Conservation (phyloP, 2,888 invertebrate species). For the Epiblema foenella region DNA sequence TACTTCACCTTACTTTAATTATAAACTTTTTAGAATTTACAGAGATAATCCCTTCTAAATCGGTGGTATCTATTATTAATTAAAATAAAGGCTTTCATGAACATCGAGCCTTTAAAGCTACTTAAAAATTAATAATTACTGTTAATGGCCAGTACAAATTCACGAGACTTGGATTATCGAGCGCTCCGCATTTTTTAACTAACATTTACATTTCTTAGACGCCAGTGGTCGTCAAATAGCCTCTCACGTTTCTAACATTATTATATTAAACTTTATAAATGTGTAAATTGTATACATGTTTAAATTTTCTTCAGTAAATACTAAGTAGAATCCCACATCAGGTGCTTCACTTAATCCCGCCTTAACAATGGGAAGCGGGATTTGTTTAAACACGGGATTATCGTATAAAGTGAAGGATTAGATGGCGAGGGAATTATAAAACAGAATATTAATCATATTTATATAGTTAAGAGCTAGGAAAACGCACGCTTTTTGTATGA, state of each 20-base stretch:
- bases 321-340: slow-evolving; percentile 18
- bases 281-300: background rate
- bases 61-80: background rate
- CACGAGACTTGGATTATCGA: background rate
- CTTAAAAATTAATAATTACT: background rate
- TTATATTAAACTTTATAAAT: background rate
- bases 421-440: slow-evolving; percentile 10
- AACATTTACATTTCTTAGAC: background rate
- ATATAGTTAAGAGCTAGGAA: background rate
- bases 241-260: background rate
- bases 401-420: slow-evolving; percentile 28
- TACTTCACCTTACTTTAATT: slow-evolving; percentile 23
- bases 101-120: too few relatives aligned
- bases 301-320: background rate
- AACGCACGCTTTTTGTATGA: background rate
- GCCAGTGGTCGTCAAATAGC: background rate
- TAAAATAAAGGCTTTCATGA: background rate
- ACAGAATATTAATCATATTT: background rate
- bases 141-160: background rate
- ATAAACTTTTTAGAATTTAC: slow-evolving; percentile 24
- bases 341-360: slow-evolving; percentile 21
- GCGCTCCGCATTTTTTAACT: background rate
- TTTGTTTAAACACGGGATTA: slow-evolving; percentile 21
- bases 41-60: slow-evolving; percentile 6
- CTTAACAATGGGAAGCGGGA: slow-evolving; percentile 28